A percentile compares a stretch with the other conserved stretches of the same genome.
phyloP scores from a whole-genome alignment of 1,140 invertebrate species.

The fruit fly (Drosophila melanogaster) region DNA sequence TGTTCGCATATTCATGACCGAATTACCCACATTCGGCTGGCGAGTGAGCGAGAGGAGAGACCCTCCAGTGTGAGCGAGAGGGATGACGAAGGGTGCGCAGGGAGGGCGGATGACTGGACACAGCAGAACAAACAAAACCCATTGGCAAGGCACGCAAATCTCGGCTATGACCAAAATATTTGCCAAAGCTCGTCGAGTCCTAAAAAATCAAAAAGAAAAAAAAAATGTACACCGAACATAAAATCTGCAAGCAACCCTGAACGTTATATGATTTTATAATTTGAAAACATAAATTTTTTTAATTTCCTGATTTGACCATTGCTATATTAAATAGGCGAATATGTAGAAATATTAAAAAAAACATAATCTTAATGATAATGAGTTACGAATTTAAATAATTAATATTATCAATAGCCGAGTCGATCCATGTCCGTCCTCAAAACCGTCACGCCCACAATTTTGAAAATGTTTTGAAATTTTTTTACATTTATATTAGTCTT shows the following conservation, averaged over 20 bases:
- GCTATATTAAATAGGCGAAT: too few species aligned
- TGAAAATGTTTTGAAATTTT: too few species aligned
- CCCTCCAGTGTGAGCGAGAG: not conserved
- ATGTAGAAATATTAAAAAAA: too few species aligned
- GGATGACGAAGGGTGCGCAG: not conserved
- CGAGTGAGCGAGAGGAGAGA: slow-evolving; percentile 1
- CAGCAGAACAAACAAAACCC: slow-evolving; percentile 78
- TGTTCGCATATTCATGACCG: slow-evolving; percentile 81
- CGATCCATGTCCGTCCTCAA: too few species aligned
- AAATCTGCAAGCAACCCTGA: not conserved
- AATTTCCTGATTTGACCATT: too few species aligned
- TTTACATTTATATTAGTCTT: too few species aligned
- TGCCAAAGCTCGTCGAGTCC: slow-evolving; percentile 62
- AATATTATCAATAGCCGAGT: too few species aligned
- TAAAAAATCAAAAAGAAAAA: slow-evolving; percentile 32
- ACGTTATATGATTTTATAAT: not conserved
- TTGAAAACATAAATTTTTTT: too few species aligned
- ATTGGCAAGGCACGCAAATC: slow-evolving; percentile 79
- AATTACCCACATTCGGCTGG: slow-evolving; percentile 75
- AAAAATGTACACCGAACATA: slow-evolving; percentile 19
- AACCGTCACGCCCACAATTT: too few species aligned
- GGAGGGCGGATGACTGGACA: slow-evolving; percentile 60
- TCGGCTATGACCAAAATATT: slow-evolving; percentile 80
- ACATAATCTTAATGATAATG: too few species aligned
- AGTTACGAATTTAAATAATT: too few species aligned